These are phyloP conservation scores for Caenorhabditis angaria DNA, from an alignment of 2,888 invertebrate species.

Conservation along the genomic window DNA sequence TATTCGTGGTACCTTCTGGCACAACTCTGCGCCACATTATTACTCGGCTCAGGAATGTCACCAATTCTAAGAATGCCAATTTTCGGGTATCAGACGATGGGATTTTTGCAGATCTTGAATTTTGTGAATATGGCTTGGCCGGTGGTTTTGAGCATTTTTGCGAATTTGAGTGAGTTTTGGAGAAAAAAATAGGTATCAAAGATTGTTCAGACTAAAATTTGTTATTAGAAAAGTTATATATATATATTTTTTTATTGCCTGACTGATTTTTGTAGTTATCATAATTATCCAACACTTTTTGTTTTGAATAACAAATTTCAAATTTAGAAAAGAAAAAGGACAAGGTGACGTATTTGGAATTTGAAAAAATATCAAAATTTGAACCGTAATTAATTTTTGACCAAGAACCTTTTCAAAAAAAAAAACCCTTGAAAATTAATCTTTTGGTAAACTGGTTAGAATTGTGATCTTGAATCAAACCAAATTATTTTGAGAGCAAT, in stretches of 20 bases:
- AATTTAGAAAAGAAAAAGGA: too few species aligned
- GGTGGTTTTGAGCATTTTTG: slow-evolving; percentile 12
- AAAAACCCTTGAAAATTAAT: too few species aligned
- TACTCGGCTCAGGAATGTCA: slow-evolving; percentile 22
- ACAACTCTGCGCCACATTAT: background rate
- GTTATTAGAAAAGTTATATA: slow-evolving; percentile 15
- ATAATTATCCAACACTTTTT: background rate
- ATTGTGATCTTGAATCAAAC: too few species aligned
- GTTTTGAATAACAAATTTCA: slow-evolving; percentile 17
- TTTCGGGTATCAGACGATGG: slow-evolving; percentile 24
- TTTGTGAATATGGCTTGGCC: slow-evolving; percentile 19
- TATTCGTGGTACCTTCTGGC: slow-evolving; percentile 22
- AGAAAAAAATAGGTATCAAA: background rate
- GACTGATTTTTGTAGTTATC: background rate
- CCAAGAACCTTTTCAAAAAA: too few species aligned
- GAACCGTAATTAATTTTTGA: too few species aligned
- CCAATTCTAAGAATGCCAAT: slow-evolving; percentile 21
- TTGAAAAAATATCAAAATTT: too few species aligned
- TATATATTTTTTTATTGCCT: slow-evolving; percentile 9
- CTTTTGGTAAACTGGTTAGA: too few species aligned
- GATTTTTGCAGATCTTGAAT: slow-evolving; percentile 27
- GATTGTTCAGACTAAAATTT: slow-evolving; percentile 19
- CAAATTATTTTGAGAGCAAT: too few species aligned
- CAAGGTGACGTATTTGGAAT: too few species aligned
- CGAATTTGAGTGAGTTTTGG: slow-evolving; percentile 11